Evolutionary conservation across 2,113 vertebrate genomes (phyloP).

Genomic region (Megaceryle maxima): DNA sequence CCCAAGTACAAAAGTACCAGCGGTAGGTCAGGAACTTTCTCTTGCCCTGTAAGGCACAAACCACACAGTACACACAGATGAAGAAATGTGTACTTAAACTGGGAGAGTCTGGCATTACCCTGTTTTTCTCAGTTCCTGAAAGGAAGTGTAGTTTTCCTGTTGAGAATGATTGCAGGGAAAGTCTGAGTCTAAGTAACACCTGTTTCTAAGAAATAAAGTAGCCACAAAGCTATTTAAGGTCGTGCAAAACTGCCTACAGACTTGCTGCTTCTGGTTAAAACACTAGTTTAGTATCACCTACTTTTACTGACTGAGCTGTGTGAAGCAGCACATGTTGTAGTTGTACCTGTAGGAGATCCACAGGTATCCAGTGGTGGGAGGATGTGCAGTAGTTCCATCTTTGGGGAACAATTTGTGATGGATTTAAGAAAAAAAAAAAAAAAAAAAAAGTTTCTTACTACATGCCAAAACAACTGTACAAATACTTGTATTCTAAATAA

Average conservation of each 20-base stretch:
- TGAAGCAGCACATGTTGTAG: background rate
- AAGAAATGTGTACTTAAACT: accelerated
- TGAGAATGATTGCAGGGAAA: background rate
- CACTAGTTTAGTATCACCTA: background rate
- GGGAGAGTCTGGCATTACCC: background rate
- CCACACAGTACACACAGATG: accelerated
- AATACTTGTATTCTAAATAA: no score
- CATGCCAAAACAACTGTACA: background rate
- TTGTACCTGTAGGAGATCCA: background rate
- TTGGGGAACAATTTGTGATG: background rate
- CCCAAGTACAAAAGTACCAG: background rate
- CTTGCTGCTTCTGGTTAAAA: background rate
- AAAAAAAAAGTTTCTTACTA: background rate
- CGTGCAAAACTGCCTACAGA: background rate
- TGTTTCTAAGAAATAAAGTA: background rate
- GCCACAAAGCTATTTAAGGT: background rate
- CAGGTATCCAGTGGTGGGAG: no score
- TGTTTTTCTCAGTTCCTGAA: background rate
- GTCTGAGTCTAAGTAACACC: background rate
- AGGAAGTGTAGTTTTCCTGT: background rate
- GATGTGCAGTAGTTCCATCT: background rate
- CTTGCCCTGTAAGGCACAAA: accelerated
- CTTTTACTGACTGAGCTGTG: background rate
- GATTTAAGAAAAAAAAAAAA: background rate
- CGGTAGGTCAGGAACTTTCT: background rate